Base-by-base conservation (phyloP, 30 jellyfish, hydroid and myxozoan genomes). In the Rhopilema esculentum region DNA sequence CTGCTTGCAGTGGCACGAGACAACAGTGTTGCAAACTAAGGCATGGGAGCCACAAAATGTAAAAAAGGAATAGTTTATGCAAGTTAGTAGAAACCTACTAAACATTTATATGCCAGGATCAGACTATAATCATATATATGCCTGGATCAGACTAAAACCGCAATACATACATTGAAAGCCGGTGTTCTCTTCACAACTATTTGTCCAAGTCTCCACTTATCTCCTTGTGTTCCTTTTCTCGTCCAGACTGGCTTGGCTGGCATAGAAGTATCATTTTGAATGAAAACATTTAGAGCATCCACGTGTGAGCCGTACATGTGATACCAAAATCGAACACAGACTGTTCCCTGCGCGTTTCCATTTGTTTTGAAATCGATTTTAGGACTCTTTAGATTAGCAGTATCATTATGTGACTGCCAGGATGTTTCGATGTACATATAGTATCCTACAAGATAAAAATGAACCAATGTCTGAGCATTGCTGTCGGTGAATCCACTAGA, bases 241-340 rank as follows among this genome's bases (percentile, higher is more conserved):
- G 72, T 74, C 99, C 99, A 95, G 8, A 91, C 72, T 19, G 99
- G 99, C 1, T n/a, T 64, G 25, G 87, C 30, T 8, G 98, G 97
- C 71, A 95, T 18, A 6, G 89, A 72, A 49, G 85, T 70, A 6
- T 96, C 86, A 7, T 86, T 65, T 66, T 80, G 69, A 6, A 66
- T 66, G 85, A 77, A 88, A 27, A 95, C 96, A 26, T 86, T 95
- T 50, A 95, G 80, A 9, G 91, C 66, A 79, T 97, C 99, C 21
- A 95, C 98, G 69, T 95, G 99, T 20, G 97, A 92, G 28, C 99
- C 99, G 69, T 85, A 95, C 99, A 95, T 95, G 84, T 95, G 99
- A 78, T 90, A 95, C 97, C 97, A 95, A 86, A 95, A 95, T 33
- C 97, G 92, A 22, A 95, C 93, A 48, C 99, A 95, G 27, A 87